Conservation (phyloP, 2,113 vertebrate species). For the Engraulis encrasicolus region DNA sequence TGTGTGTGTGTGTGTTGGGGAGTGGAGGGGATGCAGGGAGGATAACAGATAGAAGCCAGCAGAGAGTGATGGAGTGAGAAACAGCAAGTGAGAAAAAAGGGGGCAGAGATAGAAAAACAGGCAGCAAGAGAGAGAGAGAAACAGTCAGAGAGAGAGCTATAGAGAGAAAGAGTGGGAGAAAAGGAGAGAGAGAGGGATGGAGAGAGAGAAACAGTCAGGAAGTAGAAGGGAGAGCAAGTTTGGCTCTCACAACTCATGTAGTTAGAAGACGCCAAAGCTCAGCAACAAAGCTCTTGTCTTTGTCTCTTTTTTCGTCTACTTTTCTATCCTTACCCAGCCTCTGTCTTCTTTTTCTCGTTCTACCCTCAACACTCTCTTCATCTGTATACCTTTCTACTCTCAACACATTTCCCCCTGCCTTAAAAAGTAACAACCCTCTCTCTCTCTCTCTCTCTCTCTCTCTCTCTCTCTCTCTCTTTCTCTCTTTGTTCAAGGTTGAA, state of each 20-base stretch:
- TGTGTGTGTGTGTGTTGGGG: neutral
- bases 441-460: neutral
- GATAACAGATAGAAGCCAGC: slow-evolving; percentile 1
- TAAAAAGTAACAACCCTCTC: neutral
- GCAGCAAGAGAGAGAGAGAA: slow-evolving; percentile 10
- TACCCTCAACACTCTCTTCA: neutral
- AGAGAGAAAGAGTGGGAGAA: neutral
- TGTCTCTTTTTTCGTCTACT: neutral
- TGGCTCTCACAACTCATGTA: slow-evolving; percentile 1
- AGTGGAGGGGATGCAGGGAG: neutral
- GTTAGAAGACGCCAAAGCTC: neutral
- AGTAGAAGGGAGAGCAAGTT: too few species aligned
- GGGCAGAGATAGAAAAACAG: too few species aligned
- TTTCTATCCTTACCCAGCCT: slow-evolving; percentile 17
- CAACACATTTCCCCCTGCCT: neutral
- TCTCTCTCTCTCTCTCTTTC: neutral
- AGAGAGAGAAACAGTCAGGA: slow-evolving; percentile 1
- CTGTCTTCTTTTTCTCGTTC: neutral
- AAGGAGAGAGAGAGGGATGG: neutral
- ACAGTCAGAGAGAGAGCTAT: neutral
- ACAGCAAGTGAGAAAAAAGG: too few species aligned
- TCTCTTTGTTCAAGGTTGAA: neutral
- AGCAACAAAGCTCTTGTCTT: slow-evolving; percentile 44
- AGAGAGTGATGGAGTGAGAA: neutral
- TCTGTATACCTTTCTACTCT: neutral